phyloP scores from a whole-genome alignment of 2,888 invertebrate species.

The Operophtera brumata region DNA sequence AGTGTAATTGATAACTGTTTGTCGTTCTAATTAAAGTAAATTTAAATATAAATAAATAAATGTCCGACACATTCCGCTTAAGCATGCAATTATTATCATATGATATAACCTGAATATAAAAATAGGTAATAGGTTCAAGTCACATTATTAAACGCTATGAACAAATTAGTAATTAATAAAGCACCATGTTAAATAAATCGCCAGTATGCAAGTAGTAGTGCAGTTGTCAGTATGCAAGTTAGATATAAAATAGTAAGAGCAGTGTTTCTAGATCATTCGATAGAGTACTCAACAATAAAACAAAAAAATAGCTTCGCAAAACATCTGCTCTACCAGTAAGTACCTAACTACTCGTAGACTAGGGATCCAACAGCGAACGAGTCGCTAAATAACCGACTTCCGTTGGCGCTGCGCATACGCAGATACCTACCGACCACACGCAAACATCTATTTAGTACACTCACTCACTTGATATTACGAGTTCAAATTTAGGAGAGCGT shows the following conservation, averaged over 20 bases:
- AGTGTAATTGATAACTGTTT: too few species aligned
- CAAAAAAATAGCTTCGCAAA: conserved; percentile 20
- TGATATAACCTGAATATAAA: too few species aligned
- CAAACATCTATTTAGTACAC: conserved; percentile 46
- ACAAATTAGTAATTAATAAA: too few species aligned
- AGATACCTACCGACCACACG: conserved; percentile 58
- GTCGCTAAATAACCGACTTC: conserved; percentile 64
- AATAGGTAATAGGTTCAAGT: too few species aligned
- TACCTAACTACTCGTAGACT: conserved; percentile 6
- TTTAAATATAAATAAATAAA: too few species aligned
- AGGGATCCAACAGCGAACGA: conserved; percentile 35
- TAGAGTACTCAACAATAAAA: conserved; percentile 1
- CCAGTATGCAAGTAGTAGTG: too few species aligned
- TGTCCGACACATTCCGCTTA: too few species aligned
- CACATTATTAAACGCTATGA: too few species aligned
- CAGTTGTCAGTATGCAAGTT: too few species aligned
- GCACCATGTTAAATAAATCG: too few species aligned
- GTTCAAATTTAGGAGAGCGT: conserved; percentile 29
- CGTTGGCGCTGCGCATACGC: conserved; percentile 44
- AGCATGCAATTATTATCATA: too few species aligned
- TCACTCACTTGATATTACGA: conserved; percentile 28
- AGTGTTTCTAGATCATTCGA: not conserved
- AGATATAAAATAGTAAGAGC: not conserved
- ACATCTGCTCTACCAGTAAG: conserved; percentile 17
- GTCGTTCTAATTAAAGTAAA: too few species aligned